Conservation (phyloP, 2,113 vertebrate species). For the Sphyrna mokarran region DNA sequence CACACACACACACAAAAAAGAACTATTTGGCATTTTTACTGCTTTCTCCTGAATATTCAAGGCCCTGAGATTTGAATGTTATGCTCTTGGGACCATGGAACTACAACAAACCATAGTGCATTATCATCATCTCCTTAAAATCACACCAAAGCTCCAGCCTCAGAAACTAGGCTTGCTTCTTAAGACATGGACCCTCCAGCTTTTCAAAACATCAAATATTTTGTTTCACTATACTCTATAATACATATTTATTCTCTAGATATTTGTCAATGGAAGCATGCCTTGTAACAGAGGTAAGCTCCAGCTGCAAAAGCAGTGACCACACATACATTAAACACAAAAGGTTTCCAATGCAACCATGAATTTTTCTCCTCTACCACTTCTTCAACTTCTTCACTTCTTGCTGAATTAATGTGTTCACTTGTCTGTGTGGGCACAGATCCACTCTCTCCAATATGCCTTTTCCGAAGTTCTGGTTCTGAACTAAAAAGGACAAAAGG, state of each 20-base stretch:
- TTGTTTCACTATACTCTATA: neutral
- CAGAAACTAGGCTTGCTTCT: constrained; percentile 40
- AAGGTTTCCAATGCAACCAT: constrained; percentile 69
- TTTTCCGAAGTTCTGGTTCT: constrained; percentile 61
- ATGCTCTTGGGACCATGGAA: constrained; percentile 65
- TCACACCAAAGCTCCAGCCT: constrained; percentile 58
- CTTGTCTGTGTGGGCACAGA: constrained; percentile 45
- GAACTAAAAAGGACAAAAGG: constrained; percentile 43
- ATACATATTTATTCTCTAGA: constrained; percentile 23
- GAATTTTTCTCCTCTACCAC: constrained; percentile 47
- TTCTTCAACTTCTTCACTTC: constrained; percentile 42
- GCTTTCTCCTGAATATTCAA: constrained; percentile 81
- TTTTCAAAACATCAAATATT: constrained; percentile 24
- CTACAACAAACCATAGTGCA: constrained; percentile 60
- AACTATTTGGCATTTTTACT: constrained; percentile 70
- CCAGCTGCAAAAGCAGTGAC: constrained; percentile 75
- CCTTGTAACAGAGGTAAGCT: constrained; percentile 84
- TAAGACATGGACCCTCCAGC: constrained; percentile 42
- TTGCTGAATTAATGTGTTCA: constrained; percentile 40
- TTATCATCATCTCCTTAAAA: constrained; percentile 50
- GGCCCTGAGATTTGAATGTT: constrained; percentile 84
- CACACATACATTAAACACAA: constrained; percentile 77
- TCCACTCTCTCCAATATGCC: constrained; percentile 44
- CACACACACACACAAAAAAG: constrained; percentile 41
- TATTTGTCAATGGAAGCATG: constrained; percentile 73